Conservation (phyloP, 1,140 invertebrate genomes). For the Camponotus vicinus region DNA sequence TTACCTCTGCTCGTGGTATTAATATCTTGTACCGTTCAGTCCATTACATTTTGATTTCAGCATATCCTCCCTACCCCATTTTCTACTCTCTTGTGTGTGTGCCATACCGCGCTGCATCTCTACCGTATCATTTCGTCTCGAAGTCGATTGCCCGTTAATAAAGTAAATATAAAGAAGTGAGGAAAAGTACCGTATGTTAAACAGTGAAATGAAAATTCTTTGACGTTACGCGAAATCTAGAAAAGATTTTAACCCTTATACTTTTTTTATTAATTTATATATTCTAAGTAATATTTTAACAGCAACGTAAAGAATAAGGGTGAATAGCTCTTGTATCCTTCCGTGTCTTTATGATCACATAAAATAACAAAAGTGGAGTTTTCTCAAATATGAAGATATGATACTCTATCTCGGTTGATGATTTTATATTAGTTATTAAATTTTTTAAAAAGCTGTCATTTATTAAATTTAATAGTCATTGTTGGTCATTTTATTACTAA, state of each 20-base stretch:
- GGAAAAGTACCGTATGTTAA: no score
- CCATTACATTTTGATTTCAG: slow-evolving; percentile 37
- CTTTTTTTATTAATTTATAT: neutral
- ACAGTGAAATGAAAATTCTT: neutral
- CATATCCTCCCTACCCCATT: neutral
- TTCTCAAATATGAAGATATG: neutral
- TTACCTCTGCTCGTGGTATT: slow-evolving; percentile 41
- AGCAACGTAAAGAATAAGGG: neutral
- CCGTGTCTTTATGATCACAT: neutral
- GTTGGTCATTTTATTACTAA: neutral
- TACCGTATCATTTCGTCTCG: slow-evolving; percentile 34
- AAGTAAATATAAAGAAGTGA: neutral
- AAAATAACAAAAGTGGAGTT: neutral
- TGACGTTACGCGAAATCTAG: neutral
- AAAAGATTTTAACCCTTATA: neutral
- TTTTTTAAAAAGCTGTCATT: neutral
- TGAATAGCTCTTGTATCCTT: neutral
- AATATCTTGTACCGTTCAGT: slow-evolving; percentile 45
- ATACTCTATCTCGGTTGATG: neutral
- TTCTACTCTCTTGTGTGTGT: neutral
- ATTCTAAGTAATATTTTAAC: neutral
- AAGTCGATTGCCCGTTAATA: slow-evolving; percentile 5
- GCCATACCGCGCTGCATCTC: neutral
- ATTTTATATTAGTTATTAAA: neutral
- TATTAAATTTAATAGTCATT: neutral